Evolutionary conservation across 2,113 vertebrate genomes (phyloP).

Genomic region (Rhombomys opimus): DNA sequence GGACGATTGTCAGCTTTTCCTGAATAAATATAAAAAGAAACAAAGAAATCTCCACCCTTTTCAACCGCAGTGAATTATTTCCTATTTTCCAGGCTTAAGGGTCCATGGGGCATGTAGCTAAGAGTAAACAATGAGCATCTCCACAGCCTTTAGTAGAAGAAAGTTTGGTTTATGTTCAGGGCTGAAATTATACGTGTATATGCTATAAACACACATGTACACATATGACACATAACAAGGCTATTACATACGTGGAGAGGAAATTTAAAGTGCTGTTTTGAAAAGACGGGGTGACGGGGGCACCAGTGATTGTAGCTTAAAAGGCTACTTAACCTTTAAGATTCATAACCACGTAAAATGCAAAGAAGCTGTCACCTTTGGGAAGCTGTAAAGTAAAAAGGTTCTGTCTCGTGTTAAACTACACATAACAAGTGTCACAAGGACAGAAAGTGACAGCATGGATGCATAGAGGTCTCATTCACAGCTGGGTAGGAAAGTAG

Average conservation of each 20-base stretch:
- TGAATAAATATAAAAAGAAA: conserved; percentile 99
- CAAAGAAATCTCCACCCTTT: conserved; percentile 95
- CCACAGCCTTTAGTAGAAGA: conserved; percentile 80
- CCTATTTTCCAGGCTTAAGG: conserved; percentile 88
- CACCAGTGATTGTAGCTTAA: conserved; percentile 74
- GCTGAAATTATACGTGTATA: conserved; percentile 47
- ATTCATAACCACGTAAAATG: conserved; percentile 70
- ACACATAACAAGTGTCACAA: conserved; percentile 68
- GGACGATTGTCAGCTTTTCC: conserved; percentile 98
- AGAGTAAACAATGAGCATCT: conserved; percentile 83
- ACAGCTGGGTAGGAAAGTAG: conserved; percentile 54
- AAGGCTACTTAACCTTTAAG: conserved; percentile 76
- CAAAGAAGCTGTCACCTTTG: conserved; percentile 81
- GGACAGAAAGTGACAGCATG: conserved; percentile 74
- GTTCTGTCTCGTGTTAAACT: conserved; percentile 66
- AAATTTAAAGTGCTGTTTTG: conserved; percentile 72
- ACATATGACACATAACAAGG: neutral
- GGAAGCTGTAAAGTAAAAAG: conserved; percentile 77
- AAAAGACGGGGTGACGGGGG: conserved; percentile 41
- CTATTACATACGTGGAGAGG: neutral
- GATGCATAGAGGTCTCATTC: conserved; percentile 77
- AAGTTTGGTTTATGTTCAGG: conserved; percentile 79
- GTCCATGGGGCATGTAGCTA: conserved; percentile 83
- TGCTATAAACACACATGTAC: neutral
- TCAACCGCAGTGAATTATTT: conserved; percentile 91